Evolutionary conservation across 1,140 invertebrate genomes (phyloP), one percentile per base, ranked within the genome.

Genomic region (Nephotettix cincticeps): DNA sequence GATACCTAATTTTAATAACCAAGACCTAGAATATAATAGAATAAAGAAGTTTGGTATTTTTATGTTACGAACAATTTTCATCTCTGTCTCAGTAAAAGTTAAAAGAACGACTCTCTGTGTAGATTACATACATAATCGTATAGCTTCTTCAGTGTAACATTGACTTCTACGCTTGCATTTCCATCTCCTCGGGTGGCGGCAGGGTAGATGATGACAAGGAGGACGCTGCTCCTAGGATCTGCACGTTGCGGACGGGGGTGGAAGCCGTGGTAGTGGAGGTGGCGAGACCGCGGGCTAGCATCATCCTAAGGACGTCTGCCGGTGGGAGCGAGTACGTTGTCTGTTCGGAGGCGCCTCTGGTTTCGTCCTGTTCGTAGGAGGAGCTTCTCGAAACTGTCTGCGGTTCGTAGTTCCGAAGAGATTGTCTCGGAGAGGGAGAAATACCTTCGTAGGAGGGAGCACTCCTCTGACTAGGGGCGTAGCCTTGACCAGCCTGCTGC

Each of bases 211-310:
- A 23, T 11, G 64, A 67, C 14, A 67, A 1, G 30, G 64, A 67
- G 11, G 71, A 72, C n/a, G 56, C 68, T 21, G 71, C 69, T 36
- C 68, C 65, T 1, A 76, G 21, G 23, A 76, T 76, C 40, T 76
- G 73, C 4, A 76, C 66, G 67, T 69, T 76, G 30, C 75, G 69
- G n/a, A 76, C 58, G 0, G 75, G 75, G 13, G 69, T 32, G 1
- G 68, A 56, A 1, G 45, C 32, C 30, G 14, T 23, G 63, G 21
- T 40, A 28, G 28, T 30, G n/a, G 9, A 28, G 1, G 61, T n/a
- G 27, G 45, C n/a, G 27, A 51, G 61, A 11, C 69, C 51, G 47
- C 66, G 19, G 1, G 63, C 40, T n/a, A 45, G 13, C 19, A 66
- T 32, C 40, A 63, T 69, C 67, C 51, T 23, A 28, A 69, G 67